phyloP scores from a whole-genome alignment of 2,888 invertebrate species.

The Tolmerus cingulatus region DNA sequence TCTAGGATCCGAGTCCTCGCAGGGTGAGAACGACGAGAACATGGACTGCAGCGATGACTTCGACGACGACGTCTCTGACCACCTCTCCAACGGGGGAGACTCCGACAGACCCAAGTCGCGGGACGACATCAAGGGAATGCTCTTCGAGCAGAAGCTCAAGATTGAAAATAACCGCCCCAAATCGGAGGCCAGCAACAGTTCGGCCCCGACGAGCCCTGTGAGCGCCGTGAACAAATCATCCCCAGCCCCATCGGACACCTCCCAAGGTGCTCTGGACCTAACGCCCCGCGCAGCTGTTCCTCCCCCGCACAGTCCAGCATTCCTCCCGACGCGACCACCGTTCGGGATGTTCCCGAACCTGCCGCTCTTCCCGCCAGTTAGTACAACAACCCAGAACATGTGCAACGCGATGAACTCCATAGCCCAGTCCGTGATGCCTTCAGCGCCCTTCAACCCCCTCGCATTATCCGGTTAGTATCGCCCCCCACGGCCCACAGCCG shows the following conservation, averaged over 20 bases:
- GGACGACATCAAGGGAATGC: constrained; percentile 60
- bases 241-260: constrained; percentile 64
- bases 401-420: constrained; percentile 82
- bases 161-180: constrained; percentile 57
- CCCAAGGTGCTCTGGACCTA: constrained; percentile 68
- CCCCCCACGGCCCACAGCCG: not conserved
- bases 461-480: constrained; percentile 72
- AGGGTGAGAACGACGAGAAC: constrained; percentile 62
- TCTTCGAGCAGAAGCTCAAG: constrained; percentile 61
- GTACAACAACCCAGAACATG: constrained; percentile 73
- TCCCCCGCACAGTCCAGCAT: constrained; percentile 56
- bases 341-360: constrained; percentile 63
- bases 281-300: constrained; percentile 64
- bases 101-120: constrained; percentile 59
- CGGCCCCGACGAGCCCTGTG: constrained; percentile 58
- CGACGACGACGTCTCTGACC: constrained; percentile 61
- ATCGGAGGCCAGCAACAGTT: constrained; percentile 55
- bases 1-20: constrained; percentile 61
- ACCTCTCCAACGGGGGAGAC: constrained; percentile 59
- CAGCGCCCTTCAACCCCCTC: constrained; percentile 87
- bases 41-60: constrained; percentile 63
- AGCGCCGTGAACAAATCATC: constrained; percentile 57
- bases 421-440: constrained; percentile 81
- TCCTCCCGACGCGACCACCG: constrained; percentile 57
- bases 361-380: constrained; percentile 62